A percentile compares a stretch with the other conserved stretches of the same genome.
Conservation (phyloP, 1,140 invertebrate genomes). For the Agraylea sexmaculata region DNA sequence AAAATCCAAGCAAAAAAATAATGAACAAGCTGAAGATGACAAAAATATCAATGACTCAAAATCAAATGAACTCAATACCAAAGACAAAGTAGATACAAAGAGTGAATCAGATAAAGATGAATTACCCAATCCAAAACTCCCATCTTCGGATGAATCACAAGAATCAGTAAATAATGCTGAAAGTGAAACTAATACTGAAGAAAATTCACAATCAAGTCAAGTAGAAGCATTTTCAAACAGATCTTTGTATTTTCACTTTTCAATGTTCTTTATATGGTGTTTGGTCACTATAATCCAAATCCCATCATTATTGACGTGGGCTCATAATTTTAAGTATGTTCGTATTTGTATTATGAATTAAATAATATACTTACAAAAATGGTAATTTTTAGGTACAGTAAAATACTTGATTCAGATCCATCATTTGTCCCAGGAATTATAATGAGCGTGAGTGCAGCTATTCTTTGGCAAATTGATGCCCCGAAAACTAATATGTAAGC, state of each 20-base stretch:
- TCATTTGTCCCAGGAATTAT: conserved; percentile 37
- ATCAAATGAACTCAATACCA: conserved; percentile 9
- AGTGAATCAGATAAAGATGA: neutral
- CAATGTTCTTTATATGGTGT: conserved; percentile 45
- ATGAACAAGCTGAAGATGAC: conserved; percentile 16
- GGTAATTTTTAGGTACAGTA: conserved; percentile 35
- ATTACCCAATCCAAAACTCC: neutral
- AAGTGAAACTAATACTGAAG: neutral
- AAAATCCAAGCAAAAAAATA: conserved; percentile 25
- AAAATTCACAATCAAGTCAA: conserved; percentile 2
- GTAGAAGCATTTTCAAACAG: conserved; percentile 29
- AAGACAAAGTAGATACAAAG: conserved; percentile 9
- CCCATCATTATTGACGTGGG: conserved; percentile 47
- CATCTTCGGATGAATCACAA: conserved; percentile 1
- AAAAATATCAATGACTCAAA: neutral
- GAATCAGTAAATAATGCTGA: conserved; percentile 2
- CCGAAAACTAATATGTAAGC: conserved; percentile 38
- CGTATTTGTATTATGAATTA: conserved; percentile 6
- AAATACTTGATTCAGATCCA: conserved; percentile 37
- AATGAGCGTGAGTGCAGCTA: conserved; percentile 34
- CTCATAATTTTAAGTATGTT: conserved; percentile 48
- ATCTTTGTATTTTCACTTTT: conserved; percentile 47
- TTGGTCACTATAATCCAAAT: conserved; percentile 41
- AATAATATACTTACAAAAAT: conserved; percentile 6
- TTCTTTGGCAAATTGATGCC: conserved; percentile 41